Evolutionary conservation across 1,140 invertebrate genomes (phyloP).

Genomic region (Telenomus remus): DNA sequence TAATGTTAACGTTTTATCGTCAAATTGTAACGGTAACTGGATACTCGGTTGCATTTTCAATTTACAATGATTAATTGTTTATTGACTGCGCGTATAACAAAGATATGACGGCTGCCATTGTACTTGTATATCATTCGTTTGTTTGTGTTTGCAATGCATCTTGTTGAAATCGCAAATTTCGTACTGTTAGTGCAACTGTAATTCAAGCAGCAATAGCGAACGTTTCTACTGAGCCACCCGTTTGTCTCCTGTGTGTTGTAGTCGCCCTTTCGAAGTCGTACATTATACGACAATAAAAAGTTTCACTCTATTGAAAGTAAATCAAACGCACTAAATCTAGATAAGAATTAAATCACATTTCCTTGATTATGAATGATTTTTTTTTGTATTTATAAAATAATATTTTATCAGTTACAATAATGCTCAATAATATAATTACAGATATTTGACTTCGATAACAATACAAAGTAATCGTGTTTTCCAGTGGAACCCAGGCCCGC

Average conservation of each 20-base stretch:
- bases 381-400: too few relatives aligned
- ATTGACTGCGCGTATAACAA: conserved; percentile 9
- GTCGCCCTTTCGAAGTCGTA: conserved; percentile 19
- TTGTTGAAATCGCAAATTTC: conserved; percentile 23
- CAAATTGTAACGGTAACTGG: neutral
- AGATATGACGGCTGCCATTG: conserved; percentile 13
- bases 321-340: neutral
- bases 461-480: too few relatives aligned
- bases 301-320: neutral
- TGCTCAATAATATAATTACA: too few relatives aligned
- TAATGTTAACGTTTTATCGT: neutral
- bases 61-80: conserved; percentile 1
- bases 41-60: neutral
- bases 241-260: conserved; percentile 2
- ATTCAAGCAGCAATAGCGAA: conserved; percentile 25
- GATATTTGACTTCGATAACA: too few relatives aligned
- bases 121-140: conserved; percentile 28
- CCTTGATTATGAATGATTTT: too few relatives aligned
- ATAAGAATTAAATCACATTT: neutral
- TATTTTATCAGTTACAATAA: too few relatives aligned
- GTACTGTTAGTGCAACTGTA: conserved; percentile 28
- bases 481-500: too few relatives aligned
- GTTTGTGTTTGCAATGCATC: conserved; percentile 24
- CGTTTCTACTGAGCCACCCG: conserved; percentile 7
- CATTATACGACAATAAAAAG: conserved; percentile 29